Evolutionary conservation across 1,140 invertebrate species (phyloP), one percentile per base, ranked within the genome.

Genomic region (Habropoda laboriosa): DNA sequence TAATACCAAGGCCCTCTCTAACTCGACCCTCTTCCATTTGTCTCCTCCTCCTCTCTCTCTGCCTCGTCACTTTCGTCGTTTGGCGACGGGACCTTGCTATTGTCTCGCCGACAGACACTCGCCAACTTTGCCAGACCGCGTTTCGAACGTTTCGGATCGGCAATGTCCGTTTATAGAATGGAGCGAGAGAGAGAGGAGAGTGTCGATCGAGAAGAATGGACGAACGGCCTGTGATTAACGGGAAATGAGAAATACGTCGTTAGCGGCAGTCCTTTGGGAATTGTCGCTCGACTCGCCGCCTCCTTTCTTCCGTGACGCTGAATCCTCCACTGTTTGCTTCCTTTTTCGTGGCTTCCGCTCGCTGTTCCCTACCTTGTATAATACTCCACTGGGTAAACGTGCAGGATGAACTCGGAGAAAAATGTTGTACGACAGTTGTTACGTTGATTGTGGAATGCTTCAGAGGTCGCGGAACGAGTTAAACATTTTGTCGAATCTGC

Each of bases 1-100:
- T 92, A 92, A 90, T 91, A 87, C 86, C 74, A 88, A 84, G 84
- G 77, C 64, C 86, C 78, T 88, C 81, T 85, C 80, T 76, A 57
- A 32, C 42, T 42, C 63, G 64, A 70, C 55, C 13, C 42, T 12
- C 70, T 75, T 51, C 32, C 73, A 38, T 74, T 47, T 47, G 49
- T 73, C 70, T 40, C 47, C 21, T 27, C 47, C 24, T 27, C 40
- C 5, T 24, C 16, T 68, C 21, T 61, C 70, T 61, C 13, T 53
- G 1, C 53, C 63, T 53, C 83, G 63, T 80, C 85, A 80, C 80
- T 83, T 83, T 81, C 70, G 80, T 76, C 66, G 74, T 60, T n/a
- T 67, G 45, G 13, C 45, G 80, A 60, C 72, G 71, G 47, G 63
- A 63, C 51, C n/a, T n/a, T n/a, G 68, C 80, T 82, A 85, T 85